Base-by-base conservation (phyloP, 2,113 vertebrate species). In the Salvelinus fontinalis region DNA sequence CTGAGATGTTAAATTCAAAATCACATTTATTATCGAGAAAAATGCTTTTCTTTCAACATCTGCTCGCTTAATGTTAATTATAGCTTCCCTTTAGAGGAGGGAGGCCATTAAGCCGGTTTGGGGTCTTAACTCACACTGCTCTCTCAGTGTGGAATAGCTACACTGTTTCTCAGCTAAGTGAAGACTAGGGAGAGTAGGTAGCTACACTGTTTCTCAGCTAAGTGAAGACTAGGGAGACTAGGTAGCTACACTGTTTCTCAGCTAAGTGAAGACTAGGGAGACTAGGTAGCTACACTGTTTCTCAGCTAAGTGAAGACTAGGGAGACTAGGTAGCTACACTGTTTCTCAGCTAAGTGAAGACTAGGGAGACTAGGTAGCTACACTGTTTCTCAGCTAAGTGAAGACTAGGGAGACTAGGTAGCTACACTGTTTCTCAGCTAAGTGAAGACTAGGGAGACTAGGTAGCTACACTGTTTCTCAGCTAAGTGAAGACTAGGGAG, bases 61-160 rank as follows among this genome's bases (percentile, higher is more conserved):
- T 93, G 92, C 90, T 92, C 92, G 91, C 88, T 92, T 93, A 88
- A 90, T 88, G 84, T 93, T 93, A 92, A 92, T 93, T 92, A 93
- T 88, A 88, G 91, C 85, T 87, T 90, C 84, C 85, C 83, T 81
- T 85, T 80, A 86, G 83, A 34, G 75, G 76, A 78, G 79, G 79
- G 75, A 84, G 80, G 83, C 89, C 86, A 91, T 92, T 90, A 89
- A 84, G 83, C 70, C 51, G 79, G 83, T 87, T 75, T 79, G 85
- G 83, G 82, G 84, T 84, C 83, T 78, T 68, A 74, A 81, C 83
- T 81, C 84, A 75, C 83, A 79, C 67, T 70, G 75, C 73, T 71
- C 68, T 27, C 70, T 26, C 51, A 31, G 78, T 24, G 66, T 65
- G 77, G 69, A 60, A 79, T 31, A 31, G 49, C 3, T n/a, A 5